These are phyloP conservation scores for Euphydryas editha DNA, from an alignment of 2,888 invertebrate species.

Conservation along the genomic window DNA sequence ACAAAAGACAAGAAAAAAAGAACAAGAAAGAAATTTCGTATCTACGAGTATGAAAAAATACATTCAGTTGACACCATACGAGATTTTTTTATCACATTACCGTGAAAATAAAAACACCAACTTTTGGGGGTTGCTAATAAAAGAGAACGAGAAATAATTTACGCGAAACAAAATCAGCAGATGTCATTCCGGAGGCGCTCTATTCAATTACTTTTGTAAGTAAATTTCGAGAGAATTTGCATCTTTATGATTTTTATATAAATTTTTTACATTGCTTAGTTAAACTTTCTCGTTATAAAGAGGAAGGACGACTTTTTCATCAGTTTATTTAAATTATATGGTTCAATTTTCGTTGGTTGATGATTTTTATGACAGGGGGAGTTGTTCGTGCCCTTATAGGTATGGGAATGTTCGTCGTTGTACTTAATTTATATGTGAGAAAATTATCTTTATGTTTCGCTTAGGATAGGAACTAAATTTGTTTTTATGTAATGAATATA, in stretches of 20 bases:
- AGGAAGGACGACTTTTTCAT: constrained; percentile 36
- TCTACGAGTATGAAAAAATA: neutral
- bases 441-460: neutral
- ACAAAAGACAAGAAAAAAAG: neutral
- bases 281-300: constrained; percentile 55
- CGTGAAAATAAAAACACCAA: constrained; percentile 34
- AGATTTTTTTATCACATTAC: constrained; percentile 4
- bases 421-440: neutral
- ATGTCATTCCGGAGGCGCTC: constrained; percentile 62
- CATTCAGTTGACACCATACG: neutral
- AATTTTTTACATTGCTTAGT: constrained; percentile 52
- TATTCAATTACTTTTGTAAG: constrained; percentile 79
- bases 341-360: constrained; percentile 11
- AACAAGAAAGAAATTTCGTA: neutral
- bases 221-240: constrained; percentile 72
- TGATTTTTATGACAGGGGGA: constrained; percentile 16
- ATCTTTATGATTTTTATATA: constrained; percentile 64
- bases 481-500: neutral
- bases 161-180: constrained; percentile 61
- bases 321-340: constrained; percentile 43
- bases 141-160: constrained; percentile 53
- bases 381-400: neutral
- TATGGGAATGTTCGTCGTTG: neutral
- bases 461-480: constrained; percentile 2
- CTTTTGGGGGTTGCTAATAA: constrained; percentile 51